Evolutionary conservation across 2,888 invertebrate genomes (phyloP), one percentile per base, ranked within the genome.

Genomic region (Melanostoma mellinum): DNA sequence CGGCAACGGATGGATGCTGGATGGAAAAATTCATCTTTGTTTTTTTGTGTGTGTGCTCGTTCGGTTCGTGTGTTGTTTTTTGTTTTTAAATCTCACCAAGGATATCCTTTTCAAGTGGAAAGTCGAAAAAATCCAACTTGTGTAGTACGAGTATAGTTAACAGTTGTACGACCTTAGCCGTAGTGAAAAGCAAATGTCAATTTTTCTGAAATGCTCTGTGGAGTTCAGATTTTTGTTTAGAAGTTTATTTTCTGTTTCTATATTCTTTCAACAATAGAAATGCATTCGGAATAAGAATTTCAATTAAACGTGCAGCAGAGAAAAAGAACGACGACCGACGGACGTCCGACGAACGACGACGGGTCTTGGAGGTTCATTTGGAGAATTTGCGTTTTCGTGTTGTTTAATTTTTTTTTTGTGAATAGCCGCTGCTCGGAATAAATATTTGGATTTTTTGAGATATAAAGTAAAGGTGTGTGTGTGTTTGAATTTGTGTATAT

Each of bases 91-190:
- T 35, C 67, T 30, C 48, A 44, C 46, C 68, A 80, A 80, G 80
- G 80, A 80, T 80, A 65, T 69, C 68, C 50, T 69, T 42, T 61
- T 73, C 38, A 36, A 52, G 42, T 74, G 44, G 44, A 63, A 63
- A 68, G 60, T 63, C 63, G 9, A 40, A 65, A 65, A 58, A 73
- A 55, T 55, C 55, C 53, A 60, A 65, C 58, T 58, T 69, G 20
- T 35, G 35, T n/a, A 35, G 20, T 33, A 40, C 8, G 36, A 35
- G 32, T 36, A 56, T 60, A 65, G 55, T 50, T 42, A 10, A 65
- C 38, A 53, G 35, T 67, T 44, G 8, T 42, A 20, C 20, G 20
- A 20, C 20, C 20, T 20, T 20, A 20, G 20, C 20, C 20, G 58
- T 61, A 58, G 58, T 72, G 56, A 52, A 71, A 61, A 42, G 60